Percentiles rank a stretch among this genome's conserved stretches.
Evolutionary conservation across 2,797 vertebrate species (phyloP).

Genomic region (Lemur catta): DNA sequence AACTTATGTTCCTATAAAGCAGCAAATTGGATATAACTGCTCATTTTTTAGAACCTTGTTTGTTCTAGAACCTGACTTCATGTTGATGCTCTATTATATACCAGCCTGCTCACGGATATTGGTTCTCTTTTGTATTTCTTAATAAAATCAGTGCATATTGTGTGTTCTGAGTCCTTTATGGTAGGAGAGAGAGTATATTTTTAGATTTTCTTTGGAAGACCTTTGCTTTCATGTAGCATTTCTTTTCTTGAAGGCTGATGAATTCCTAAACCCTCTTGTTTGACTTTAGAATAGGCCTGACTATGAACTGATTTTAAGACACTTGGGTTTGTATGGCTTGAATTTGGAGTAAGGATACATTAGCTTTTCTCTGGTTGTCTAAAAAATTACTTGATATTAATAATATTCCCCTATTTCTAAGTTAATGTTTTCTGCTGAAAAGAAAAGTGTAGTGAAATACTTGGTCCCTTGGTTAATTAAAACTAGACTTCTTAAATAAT

Average conservation of each 20-base stretch:
- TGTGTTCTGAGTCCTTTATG: neutral
- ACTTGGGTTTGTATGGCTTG: neutral
- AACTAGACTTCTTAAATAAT: neutral
- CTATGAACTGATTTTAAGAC: neutral
- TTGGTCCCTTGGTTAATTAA: neutral
- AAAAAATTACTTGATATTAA: neutral
- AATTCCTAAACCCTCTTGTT: neutral
- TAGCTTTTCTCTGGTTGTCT: neutral
- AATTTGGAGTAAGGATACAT: neutral
- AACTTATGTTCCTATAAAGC: neutral
- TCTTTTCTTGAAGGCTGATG: neutral
- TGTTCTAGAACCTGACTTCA: neutral
- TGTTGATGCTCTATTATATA: neutral
- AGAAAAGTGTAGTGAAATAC: neutral
- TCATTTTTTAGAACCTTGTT: neutral
- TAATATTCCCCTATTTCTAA: neutral
- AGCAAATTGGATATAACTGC: neutral
- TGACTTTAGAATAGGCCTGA: neutral
- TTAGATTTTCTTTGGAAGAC: constrained; percentile 22
- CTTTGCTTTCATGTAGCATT: neutral
- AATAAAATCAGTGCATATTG: neutral
- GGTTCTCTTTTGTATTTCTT: neutral
- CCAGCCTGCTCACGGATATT: neutral
- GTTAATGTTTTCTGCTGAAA: neutral
- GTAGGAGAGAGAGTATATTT: neutral